Evolutionary conservation across 2,888 invertebrate species (phyloP).

Genomic region (Andrena camellia): DNA sequence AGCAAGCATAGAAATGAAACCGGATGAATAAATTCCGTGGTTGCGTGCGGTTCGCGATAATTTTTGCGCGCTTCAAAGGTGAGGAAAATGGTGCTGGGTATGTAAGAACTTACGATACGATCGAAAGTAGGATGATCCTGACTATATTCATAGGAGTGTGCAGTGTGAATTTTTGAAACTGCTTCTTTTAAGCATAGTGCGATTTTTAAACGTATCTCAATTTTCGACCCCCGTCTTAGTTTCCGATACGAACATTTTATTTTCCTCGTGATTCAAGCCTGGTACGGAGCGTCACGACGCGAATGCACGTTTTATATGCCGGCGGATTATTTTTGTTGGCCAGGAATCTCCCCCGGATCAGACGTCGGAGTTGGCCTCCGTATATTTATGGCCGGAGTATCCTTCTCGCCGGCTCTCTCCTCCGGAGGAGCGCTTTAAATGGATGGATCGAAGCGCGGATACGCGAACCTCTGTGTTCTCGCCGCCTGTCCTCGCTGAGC

Average conservation of each 20-base stretch:
- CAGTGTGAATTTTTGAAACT: too few relatives aligned
- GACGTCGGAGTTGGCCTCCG: conserved; percentile 81
- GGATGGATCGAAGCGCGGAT: conserved; percentile 82
- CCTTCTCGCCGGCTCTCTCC: conserved; percentile 76
- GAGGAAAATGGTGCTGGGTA: background rate
- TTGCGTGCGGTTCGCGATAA: conserved; percentile 29
- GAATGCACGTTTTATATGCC: conserved; percentile 66
- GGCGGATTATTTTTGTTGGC: conserved; percentile 78
- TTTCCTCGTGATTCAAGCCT: conserved; percentile 30
- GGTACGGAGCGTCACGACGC: conserved; percentile 52
- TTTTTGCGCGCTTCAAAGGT: background rate
- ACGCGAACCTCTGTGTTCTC: conserved; percentile 84
- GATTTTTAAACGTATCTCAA: background rate
- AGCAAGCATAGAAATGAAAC: conserved; percentile 68
- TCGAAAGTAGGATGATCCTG: too few relatives aligned
- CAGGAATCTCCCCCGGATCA: conserved; percentile 81
- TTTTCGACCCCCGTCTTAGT: background rate
- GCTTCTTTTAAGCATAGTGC: background rate
- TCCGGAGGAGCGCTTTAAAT: conserved; percentile 79
- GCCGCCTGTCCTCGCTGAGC: conserved; percentile 74
- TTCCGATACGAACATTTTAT: conserved; percentile 2
- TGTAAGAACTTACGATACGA: background rate
- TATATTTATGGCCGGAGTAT: conserved; percentile 84
- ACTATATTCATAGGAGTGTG: too few relatives aligned
- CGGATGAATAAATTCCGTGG: conserved; percentile 78